A percentile compares a stretch with the other conserved stretches of the same genome.
These are phyloP conservation scores for Mechanitis messenoides DNA, from an alignment of 2,888 invertebrate species.

Conservation along the genomic window DNA sequence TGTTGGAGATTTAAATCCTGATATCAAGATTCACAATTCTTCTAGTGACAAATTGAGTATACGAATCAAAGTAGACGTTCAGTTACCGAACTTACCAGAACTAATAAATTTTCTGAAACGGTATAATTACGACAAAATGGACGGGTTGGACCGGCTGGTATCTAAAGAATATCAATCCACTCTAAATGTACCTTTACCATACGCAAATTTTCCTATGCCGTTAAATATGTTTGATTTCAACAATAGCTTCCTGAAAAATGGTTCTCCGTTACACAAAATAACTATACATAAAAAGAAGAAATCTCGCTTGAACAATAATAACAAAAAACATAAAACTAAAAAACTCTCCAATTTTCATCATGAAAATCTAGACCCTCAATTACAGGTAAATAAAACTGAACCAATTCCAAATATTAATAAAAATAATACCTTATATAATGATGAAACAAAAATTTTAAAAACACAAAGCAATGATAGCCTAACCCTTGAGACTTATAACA, in stretches of 20 bases:
- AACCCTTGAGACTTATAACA: conserved; percentile 16
- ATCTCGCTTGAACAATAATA: conserved; percentile 42
- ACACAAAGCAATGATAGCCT: conserved; percentile 21
- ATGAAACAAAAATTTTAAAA: conserved; percentile 25
- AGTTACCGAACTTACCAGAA: conserved; percentile 52
- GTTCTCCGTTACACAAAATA: conserved; percentile 51
- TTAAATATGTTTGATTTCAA: conserved; percentile 48
- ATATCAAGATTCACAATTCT: conserved; percentile 21
- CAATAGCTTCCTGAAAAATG: conserved; percentile 39
- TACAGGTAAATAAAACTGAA: conserved; percentile 35
- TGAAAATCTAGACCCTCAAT: conserved; percentile 46
- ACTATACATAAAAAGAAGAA: conserved; percentile 66
- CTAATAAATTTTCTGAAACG: conserved; percentile 35
- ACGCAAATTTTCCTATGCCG: conserved; percentile 53
- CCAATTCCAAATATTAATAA: conserved; percentile 32
- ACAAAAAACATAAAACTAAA: conserved; percentile 60
- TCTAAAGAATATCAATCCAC: conserved; percentile 44
- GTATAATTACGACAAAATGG: conserved; percentile 32
- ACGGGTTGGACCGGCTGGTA: conserved; percentile 35
- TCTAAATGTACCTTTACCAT: conserved; percentile 49
- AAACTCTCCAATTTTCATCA: conserved; percentile 49
- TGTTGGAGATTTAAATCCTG: conserved; percentile 7
- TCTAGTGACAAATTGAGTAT: conserved; percentile 51
- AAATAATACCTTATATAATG: conserved; percentile 18
- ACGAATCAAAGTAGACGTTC: conserved; percentile 59